Evolutionary conservation across 2,888 invertebrate genomes (phyloP).

Genomic region (Cephus pulcher): DNA sequence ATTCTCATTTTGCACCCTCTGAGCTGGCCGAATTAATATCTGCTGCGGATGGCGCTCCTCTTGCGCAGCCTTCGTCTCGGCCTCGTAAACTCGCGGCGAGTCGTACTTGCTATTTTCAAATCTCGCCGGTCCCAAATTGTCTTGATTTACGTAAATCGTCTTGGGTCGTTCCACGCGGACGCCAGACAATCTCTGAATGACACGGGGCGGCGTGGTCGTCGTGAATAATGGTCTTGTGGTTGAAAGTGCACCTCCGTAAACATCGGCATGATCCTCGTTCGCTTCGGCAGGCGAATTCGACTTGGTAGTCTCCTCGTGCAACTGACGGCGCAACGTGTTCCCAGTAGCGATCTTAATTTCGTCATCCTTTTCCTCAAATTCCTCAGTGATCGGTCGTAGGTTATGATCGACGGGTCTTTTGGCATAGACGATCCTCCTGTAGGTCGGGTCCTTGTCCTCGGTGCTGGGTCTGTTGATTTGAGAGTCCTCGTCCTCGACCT

Average conservation of each 20-base stretch:
- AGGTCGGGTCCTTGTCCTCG: constrained; percentile 46
- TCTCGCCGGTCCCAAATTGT: constrained; percentile 52
- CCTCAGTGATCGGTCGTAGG: constrained; percentile 62
- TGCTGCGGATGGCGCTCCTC: constrained; percentile 55
- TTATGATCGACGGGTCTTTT: constrained; percentile 57
- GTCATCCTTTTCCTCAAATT: constrained; percentile 64
- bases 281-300: constrained; percentile 66
- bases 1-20: constrained; percentile 30
- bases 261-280: constrained; percentile 76
- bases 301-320: constrained; percentile 69
- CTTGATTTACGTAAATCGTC: constrained; percentile 44
- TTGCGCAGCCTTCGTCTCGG: constrained; percentile 45
- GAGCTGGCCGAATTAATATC: constrained; percentile 44
- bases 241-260: constrained; percentile 76
- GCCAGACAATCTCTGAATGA: constrained; percentile 63
- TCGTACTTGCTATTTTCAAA: constrained; percentile 54
- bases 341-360: constrained; percentile 65
- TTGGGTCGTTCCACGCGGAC: constrained; percentile 51
- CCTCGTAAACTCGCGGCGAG: constrained; percentile 44
- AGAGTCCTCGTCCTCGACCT: constrained; percentile 52
- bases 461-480: constrained; percentile 56
- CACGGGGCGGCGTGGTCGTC: constrained; percentile 70
- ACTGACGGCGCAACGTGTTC: constrained; percentile 74
- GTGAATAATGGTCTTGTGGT: constrained; percentile 77
- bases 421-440: constrained; percentile 52